Evolutionary conservation across 2,797 vertebrate genomes (phyloP).

Genomic region (Glossophaga mutica): DNA sequence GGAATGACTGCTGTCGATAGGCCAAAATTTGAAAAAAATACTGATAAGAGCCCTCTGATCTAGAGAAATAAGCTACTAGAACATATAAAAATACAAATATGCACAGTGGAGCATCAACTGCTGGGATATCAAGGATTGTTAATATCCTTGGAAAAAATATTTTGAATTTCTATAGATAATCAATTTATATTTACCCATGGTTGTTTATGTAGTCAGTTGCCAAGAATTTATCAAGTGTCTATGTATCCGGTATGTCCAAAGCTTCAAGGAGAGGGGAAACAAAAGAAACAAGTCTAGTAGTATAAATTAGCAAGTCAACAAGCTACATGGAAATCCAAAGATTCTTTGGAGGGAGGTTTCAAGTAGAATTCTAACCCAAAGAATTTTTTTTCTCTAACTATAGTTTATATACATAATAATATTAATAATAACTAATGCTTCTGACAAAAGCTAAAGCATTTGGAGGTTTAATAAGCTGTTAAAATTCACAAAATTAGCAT

Average conservation of each 20-base stretch:
- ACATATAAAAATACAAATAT: slow-evolving; percentile 34
- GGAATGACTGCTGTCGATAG: slow-evolving; percentile 44
- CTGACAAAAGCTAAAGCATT: slow-evolving; percentile 19
- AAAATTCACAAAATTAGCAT: slow-evolving; percentile 18
- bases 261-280: background rate
- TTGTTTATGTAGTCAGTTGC: background rate
- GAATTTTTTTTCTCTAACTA: background rate
- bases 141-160: background rate
- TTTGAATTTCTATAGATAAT: slow-evolving; percentile 2
- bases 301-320: slow-evolving; percentile 8
- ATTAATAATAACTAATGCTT: background rate
- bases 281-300: background rate
- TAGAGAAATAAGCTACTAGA: slow-evolving; percentile 27
- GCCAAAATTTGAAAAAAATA: background rate
- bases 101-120: background rate
- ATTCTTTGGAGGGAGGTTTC: slow-evolving; percentile 16
- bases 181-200: background rate
- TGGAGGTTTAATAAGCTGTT: background rate
- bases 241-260: background rate
- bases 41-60: background rate
- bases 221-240: slow-evolving; percentile 24
- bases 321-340: slow-evolving; percentile 1
- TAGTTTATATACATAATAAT: slow-evolving; percentile 9
- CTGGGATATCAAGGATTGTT: background rate
- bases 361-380: background rate